Evolutionary conservation across 1,140 invertebrate genomes (phyloP).

Genomic region (Hylyphantes graminicola): DNA sequence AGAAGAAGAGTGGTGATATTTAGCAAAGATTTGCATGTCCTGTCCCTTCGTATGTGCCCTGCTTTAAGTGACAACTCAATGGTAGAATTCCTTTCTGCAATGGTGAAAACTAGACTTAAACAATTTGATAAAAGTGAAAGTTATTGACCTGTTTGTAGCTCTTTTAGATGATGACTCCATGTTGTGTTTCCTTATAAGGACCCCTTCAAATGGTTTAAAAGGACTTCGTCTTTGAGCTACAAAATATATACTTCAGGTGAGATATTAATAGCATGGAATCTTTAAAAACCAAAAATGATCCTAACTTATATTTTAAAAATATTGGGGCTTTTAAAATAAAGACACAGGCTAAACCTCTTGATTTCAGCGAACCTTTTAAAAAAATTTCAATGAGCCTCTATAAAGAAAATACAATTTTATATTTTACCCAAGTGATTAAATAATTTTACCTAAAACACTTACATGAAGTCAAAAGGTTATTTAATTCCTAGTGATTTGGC

Average conservation of each 20-base stretch:
- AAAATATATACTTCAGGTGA: neutral
- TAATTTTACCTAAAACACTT: neutral
- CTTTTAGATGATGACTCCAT: conserved; percentile 98
- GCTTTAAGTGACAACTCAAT: too few relatives aligned
- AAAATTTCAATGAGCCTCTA: neutral
- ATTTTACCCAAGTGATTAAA: neutral
- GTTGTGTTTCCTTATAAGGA: conserved; percentile 93
- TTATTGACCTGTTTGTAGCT: conserved; percentile 84
- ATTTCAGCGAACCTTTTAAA: neutral
- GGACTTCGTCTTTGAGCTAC: conserved; percentile 3
- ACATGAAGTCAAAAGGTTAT: neutral
- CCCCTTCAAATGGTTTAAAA: conserved; percentile 79
- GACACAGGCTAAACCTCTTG: neutral
- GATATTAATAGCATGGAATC: neutral
- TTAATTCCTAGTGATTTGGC: too few relatives aligned
- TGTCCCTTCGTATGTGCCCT: too few relatives aligned
- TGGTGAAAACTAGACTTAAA: too few relatives aligned
- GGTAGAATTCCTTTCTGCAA: too few relatives aligned
- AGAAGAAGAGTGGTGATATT: too few relatives aligned
- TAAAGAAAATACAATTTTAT: neutral
- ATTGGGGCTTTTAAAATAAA: too few relatives aligned
- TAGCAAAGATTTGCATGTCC: too few relatives aligned
- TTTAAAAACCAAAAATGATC: too few relatives aligned
- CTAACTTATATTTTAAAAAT: too few relatives aligned
- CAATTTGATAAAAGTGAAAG: conserved; percentile 14